Evolutionary conservation across 1,140 invertebrate species (phyloP).

Genomic region (Lepeophtheirus salmonis): DNA sequence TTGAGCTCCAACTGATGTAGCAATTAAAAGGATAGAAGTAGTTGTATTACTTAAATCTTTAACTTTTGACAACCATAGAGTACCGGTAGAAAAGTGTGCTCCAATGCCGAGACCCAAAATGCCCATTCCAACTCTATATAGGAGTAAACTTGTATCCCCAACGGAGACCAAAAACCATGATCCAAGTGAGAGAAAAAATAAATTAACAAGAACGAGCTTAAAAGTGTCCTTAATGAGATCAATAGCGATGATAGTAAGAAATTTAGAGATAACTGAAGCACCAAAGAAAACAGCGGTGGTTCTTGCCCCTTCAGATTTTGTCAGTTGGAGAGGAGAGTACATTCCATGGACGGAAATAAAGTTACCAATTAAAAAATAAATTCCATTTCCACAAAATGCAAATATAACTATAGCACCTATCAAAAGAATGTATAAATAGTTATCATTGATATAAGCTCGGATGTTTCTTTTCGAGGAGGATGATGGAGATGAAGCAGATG

Average conservation of each 20-base stretch:
- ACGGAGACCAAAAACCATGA: not conserved
- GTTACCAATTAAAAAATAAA: not conserved
- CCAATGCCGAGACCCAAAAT: not conserved
- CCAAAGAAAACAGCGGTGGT: not conserved
- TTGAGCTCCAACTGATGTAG: not conserved
- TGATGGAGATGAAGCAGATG: not conserved
- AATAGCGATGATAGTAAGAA: not conserved
- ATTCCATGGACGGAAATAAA: not conserved
- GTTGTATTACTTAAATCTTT: not conserved
- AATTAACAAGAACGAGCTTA: not conserved
- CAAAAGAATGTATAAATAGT: not conserved
- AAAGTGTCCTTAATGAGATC: not conserved
- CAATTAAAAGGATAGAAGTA: not conserved
- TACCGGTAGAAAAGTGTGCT: not conserved
- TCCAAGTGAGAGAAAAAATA: not conserved
- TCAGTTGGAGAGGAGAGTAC: not conserved
- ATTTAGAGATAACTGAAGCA: not conserved
- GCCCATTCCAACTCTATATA: not conserved
- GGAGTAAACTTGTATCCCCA: not conserved
- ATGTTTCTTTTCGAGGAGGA: not conserved
- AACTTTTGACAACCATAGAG: not conserved
- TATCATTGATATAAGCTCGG: too few species aligned
- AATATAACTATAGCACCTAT: not conserved
- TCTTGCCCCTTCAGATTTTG: not conserved
- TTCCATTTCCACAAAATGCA: not conserved